These are phyloP conservation scores for Zosterops borbonicus DNA, from an alignment of 2,113 vertebrate species.

Conservation along the genomic window DNA sequence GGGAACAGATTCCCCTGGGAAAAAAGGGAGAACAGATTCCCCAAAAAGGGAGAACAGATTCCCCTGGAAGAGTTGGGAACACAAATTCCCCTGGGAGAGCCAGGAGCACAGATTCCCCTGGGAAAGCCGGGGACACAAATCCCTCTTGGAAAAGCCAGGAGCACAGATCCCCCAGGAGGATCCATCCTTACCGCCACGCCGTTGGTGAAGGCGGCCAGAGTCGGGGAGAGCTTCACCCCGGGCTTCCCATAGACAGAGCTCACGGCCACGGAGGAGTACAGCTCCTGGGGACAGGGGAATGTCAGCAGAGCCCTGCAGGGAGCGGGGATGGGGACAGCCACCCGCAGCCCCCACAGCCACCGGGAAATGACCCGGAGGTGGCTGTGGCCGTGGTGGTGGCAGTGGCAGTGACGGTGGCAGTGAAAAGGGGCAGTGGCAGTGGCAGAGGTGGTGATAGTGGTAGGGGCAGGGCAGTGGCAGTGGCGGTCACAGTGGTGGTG, in stretches of 20 bases:
- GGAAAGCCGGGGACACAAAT: too few relatives aligned
- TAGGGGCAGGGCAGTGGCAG: too few relatives aligned
- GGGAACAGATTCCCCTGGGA: not conserved
- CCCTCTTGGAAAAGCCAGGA: rapidly evolving
- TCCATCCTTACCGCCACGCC: slow-evolving; percentile 83
- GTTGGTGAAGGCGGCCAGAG: slow-evolving; percentile 83
- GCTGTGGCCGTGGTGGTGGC: rapidly evolving
- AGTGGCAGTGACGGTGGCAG: rapidly evolving
- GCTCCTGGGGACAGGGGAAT: slow-evolving; percentile 61
- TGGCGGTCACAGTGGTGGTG: too few relatives aligned
- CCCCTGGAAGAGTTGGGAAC: too few relatives aligned
- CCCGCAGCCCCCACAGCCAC: too few relatives aligned
- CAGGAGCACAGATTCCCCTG: not conserved
- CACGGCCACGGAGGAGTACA: slow-evolving; percentile 76
- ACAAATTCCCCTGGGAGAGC: too few relatives aligned
- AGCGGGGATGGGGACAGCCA: not conserved
- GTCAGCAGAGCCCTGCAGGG: not conserved
- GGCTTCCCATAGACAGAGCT: slow-evolving; percentile 83
- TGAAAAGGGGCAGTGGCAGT: too few relatives aligned
- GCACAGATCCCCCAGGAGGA: not conserved
- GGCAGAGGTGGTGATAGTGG: too few relatives aligned
- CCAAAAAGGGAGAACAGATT: not conserved
- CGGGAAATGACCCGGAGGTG: not conserved
- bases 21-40: too few relatives aligned
- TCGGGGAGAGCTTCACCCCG: slow-evolving; percentile 77